Evolutionary conservation across 2,113 vertebrate species (phyloP).

Genomic region (Apaloderma vittatum): DNA sequence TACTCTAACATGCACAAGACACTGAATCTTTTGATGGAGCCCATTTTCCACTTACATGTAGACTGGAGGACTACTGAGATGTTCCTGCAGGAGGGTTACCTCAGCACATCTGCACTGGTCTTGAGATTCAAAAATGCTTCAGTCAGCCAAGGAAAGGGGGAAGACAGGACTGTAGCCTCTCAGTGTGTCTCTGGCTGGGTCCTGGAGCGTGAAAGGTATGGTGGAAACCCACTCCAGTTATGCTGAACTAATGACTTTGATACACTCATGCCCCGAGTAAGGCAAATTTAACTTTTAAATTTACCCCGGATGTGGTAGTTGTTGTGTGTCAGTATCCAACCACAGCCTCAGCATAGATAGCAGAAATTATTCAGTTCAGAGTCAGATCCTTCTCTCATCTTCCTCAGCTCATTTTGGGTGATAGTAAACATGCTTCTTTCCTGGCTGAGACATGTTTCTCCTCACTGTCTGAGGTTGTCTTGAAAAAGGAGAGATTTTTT

Average conservation of each 20-base stretch:
- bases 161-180: not conserved
- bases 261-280: not conserved
- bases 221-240: not conserved
- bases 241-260: not conserved
- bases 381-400: not conserved
- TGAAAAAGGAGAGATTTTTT: not conserved
- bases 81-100: not conserved
- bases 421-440: not conserved
- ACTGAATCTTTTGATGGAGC: not conserved
- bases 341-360: not conserved
- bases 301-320: not conserved
- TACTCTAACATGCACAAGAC: not conserved
- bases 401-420: not conserved
- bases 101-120: not conserved
- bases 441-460: not conserved
- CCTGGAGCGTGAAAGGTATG: not conserved
- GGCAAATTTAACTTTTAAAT: not conserved
- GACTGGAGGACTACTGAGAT: not conserved
- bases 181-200: not conserved
- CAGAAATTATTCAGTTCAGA: not conserved
- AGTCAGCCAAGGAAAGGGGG: not conserved
- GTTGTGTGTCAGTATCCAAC: not conserved
- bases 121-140: not conserved
- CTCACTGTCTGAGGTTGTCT: not conserved
- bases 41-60: not conserved